Conservation (phyloP, 1,140 invertebrate species). For the Brachionus rotundiformis region DNA sequence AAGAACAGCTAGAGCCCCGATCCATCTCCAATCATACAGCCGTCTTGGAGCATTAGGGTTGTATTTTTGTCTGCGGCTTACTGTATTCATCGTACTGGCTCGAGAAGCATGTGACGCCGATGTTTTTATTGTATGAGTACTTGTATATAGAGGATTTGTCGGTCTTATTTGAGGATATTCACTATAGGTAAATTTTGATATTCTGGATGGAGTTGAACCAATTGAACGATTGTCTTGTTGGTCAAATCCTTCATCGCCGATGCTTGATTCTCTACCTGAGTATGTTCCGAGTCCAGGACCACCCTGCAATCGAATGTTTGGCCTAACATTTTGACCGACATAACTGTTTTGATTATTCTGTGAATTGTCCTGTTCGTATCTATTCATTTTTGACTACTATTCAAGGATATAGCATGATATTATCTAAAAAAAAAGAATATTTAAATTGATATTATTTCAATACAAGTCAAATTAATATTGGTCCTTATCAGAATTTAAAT, state of each 20-base stretch:
- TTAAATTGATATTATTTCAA: neutral
- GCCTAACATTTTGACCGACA: neutral
- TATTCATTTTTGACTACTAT: neutral
- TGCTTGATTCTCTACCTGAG: constrained; percentile 10
- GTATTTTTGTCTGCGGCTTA: constrained; percentile 47
- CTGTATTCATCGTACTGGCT: constrained; percentile 21
- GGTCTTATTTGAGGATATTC: constrained; percentile 52
- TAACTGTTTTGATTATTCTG: constrained; percentile 29
- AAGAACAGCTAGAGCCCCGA: neutral
- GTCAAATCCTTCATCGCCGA: neutral
- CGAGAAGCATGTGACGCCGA: neutral
- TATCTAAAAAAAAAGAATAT: neutral
- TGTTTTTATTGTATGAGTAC: constrained; percentile 47
- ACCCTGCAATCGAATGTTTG: neutral
- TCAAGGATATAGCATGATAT: neutral
- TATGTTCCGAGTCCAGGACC: constrained; percentile 11
- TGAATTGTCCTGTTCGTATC: constrained; percentile 4
- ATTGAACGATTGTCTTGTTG: constrained; percentile 40
- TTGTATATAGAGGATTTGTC: constrained; percentile 52
- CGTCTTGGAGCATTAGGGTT: constrained; percentile 44
- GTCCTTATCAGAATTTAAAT: neutral
- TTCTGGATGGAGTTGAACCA: constrained; percentile 33
- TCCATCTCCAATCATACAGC: constrained; percentile 49
- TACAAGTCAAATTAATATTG: neutral
- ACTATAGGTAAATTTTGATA: constrained; percentile 51